Percentiles rank a stretch among this genome's conserved stretches.
phyloP scores from a whole-genome alignment of 1,140 invertebrate species.

The Drosophila hydei region DNA sequence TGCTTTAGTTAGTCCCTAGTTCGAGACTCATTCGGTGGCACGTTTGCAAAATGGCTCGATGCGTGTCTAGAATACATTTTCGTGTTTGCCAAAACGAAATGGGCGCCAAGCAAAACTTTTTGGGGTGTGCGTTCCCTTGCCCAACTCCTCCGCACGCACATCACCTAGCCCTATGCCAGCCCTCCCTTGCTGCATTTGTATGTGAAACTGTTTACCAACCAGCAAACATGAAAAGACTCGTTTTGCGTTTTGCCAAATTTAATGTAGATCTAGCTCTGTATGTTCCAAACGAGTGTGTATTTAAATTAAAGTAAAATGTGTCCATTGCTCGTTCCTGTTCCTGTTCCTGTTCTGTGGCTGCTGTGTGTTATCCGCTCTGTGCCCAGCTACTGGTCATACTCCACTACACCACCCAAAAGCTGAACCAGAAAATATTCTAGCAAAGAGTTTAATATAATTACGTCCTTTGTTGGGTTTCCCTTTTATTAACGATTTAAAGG shows the following conservation, averaged over 20 bases:
- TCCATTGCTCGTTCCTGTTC: background rate
- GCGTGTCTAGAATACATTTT: slow-evolving; percentile 82
- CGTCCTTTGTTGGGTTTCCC: slow-evolving; percentile 70
- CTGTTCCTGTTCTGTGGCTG: background rate
- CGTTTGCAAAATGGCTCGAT: slow-evolving; percentile 80
- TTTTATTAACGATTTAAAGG: slow-evolving; percentile 43
- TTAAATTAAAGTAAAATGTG: slow-evolving; percentile 2
- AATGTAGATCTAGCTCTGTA: slow-evolving; percentile 41
- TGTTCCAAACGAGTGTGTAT: slow-evolving; percentile 16
- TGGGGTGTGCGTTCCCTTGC: background rate
- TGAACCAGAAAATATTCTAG: slow-evolving; percentile 4
- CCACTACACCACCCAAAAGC: background rate
- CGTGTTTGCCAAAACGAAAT: slow-evolving; percentile 72
- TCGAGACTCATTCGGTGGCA: slow-evolving; percentile 75
- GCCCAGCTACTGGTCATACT: background rate
- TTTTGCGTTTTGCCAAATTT: slow-evolving; percentile 79
- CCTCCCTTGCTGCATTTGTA: slow-evolving; percentile 62
- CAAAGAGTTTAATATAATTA: slow-evolving; percentile 71
- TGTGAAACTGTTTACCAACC: slow-evolving; percentile 73
- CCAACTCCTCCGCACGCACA: background rate
- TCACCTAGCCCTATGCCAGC: background rate
- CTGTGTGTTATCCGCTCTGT: too few relatives aligned
- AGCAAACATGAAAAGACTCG: slow-evolving; percentile 52
- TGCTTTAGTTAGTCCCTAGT: slow-evolving; percentile 3
- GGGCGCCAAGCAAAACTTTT: slow-evolving; percentile 41